phyloP scores from a whole-genome alignment of 92 coral and sea anemone species.

The Metridium senile region DNA sequence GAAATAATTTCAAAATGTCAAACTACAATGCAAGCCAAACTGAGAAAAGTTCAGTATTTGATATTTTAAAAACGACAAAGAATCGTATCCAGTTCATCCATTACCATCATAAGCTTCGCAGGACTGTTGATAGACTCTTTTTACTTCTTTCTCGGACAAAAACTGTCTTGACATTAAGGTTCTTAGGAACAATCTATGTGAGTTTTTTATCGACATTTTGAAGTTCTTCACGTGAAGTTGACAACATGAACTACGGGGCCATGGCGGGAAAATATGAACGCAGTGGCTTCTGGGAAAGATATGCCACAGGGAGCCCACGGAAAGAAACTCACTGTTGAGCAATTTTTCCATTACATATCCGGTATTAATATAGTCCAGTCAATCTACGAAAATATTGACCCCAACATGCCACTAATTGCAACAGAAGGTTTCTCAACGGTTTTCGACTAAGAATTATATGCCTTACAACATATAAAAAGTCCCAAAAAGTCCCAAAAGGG shows the following conservation, averaged over 20 bases:
- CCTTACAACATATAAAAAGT: too few relatives aligned
- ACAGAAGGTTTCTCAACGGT: too few relatives aligned
- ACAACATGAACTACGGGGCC: slow-evolving; percentile 9
- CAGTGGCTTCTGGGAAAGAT: slow-evolving; percentile 32
- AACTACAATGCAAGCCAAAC: too few relatives aligned
- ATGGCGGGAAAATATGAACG: slow-evolving; percentile 65
- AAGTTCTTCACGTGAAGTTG: background rate
- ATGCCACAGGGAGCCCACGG: slow-evolving; percentile 22
- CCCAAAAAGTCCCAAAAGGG: too few relatives aligned
- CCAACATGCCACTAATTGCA: too few relatives aligned
- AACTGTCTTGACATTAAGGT: slow-evolving; percentile 87
- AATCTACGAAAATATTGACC: too few relatives aligned
- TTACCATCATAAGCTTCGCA: slow-evolving; percentile 74
- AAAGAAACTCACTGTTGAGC: too few relatives aligned
- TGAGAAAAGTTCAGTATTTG: too few relatives aligned
- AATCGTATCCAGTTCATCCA: background rate
- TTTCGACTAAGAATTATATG: too few relatives aligned
- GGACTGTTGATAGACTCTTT: slow-evolving; percentile 50
- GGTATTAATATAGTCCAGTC: too few relatives aligned
- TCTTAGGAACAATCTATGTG: slow-evolving; percentile 79
- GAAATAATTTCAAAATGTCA: background rate
- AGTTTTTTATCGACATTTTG: slow-evolving; percentile 43
- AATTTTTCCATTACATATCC: too few relatives aligned
- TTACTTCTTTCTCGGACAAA: slow-evolving; percentile 70
- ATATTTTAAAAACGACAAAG: too few relatives aligned